Base-by-base conservation (phyloP, 2,888 invertebrate genomes). In the Tenodera sinensis region DNA sequence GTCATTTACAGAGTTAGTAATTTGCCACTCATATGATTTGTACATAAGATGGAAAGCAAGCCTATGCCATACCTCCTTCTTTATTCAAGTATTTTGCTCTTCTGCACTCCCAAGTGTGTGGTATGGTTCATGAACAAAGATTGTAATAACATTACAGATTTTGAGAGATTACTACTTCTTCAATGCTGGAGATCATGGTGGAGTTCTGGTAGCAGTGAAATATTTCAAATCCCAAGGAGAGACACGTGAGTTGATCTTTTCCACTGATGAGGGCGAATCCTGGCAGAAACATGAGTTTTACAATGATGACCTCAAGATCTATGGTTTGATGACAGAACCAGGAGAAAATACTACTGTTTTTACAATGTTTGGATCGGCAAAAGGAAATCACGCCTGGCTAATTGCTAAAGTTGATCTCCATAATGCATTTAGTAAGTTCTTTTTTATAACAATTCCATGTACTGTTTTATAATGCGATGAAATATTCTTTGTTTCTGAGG, bases 301-400 rank as follows among this genome's bases (percentile, higher is more conserved):
- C 92, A 89, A 95, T 47, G 95, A 96, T 90, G 96, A 97, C 92
- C 95, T 98, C 25, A 95, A 96, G 89, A 96, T 98, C n/a, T 98
- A 98, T 92, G 98, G 98, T 14, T 93, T 98, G 28, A 97, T 98
- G 96, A 98, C 98, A 0, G 98, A 98, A 92, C 98, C 98, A 0
- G 98, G 98, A n/a, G 98, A 98, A 93, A 98, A 97, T 92, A 97
- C 98, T 0, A 98, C 98, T 0, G 95, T 97, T 0, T 98, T 98
- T 92, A 98, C 98, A 0, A 95, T 98, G 95, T 98, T 98, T 93
- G 98, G 98, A 0, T 98, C 98, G 0, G 95, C 95, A 83, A 87
- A 91, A n/a, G 95, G 95, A 27, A 95, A 95, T 3, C 98, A 98
- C 92, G 96, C 97, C 91, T 98, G 98, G 98, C 95, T 97, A n/a